phyloP scores from a whole-genome alignment of 64 coral and sea anemone genomes.

The Montipora sp. region DNA sequence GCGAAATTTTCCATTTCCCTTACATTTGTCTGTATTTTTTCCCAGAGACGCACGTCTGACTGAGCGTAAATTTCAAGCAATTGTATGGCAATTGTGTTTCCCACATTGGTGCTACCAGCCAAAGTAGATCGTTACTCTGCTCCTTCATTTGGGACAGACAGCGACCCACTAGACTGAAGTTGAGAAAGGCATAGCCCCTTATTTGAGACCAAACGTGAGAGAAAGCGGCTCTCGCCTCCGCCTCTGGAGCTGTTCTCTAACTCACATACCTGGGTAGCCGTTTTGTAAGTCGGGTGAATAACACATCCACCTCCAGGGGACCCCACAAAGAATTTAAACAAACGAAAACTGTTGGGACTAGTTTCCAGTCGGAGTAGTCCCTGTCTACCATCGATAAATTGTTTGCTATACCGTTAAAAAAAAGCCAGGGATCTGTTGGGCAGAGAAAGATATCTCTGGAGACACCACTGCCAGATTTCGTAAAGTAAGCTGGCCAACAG shows the following conservation, averaged over 20 bases:
- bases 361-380: conserved; percentile 36
- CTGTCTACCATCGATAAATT: conserved; percentile 12
- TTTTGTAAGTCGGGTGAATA: background rate
- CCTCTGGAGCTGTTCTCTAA: background rate
- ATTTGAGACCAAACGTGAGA: conserved; percentile 34
- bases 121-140: conserved; percentile 7
- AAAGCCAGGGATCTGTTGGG: conserved; percentile 36
- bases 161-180: conserved; percentile 36
- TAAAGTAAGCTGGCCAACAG: conserved; percentile 60
- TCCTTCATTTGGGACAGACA: conserved; percentile 23
- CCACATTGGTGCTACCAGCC: too few relatives aligned
- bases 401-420: conserved; percentile 31
- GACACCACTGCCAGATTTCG: conserved; percentile 64
- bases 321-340: background rate
- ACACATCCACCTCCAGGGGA: conserved; percentile 20
- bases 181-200: conserved; percentile 24
- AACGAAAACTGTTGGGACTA: too few relatives aligned
- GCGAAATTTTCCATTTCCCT: too few relatives aligned
- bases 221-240: conserved; percentile 65
- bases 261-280: too few relatives aligned
- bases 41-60: too few relatives aligned
- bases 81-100: too few relatives aligned
- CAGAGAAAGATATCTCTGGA: conserved; percentile 11
- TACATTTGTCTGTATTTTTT: too few relatives aligned
- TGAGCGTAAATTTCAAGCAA: too few relatives aligned